Conservation (phyloP, 2,888 invertebrate species). For the Papilio demoleus region DNA sequence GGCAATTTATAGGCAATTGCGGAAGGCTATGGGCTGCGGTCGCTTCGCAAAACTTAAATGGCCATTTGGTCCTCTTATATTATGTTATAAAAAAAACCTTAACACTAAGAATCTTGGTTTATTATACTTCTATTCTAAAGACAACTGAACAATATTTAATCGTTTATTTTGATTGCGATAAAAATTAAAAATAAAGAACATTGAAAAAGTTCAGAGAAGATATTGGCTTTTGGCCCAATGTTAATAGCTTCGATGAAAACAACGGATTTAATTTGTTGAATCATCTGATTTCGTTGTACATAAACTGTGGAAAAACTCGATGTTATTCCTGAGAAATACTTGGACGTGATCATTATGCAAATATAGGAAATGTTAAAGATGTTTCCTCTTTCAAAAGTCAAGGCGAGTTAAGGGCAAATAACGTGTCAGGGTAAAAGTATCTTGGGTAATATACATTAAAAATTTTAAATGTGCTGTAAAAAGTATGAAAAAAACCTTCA, state of each 20-base stretch:
- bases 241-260: conserved; percentile 21
- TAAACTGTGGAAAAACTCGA: conserved; percentile 14
- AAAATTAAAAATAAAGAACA: conserved; percentile 14
- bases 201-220: conserved; percentile 13
- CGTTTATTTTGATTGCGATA: neutral
- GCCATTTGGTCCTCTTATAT: no score
- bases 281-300: conserved; percentile 12
- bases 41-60: no score
- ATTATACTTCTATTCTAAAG: neutral
- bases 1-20: no score
- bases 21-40: no score
- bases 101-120: neutral
- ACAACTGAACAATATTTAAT: neutral
- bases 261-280: conserved; percentile 18
- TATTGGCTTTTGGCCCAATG: conserved; percentile 18
- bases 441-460: neutral
- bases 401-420: conserved; percentile 20
- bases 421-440: conserved; percentile 5
- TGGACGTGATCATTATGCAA: conserved; percentile 17
- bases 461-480: no score
- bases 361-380: conserved; percentile 27
- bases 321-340: conserved; percentile 13
- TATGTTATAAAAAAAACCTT: no score
- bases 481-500: neutral
- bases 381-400: conserved; percentile 34